Evolutionary conservation across 2,888 invertebrate species (phyloP), one percentile per base, ranked within the genome.

Genomic region (Euzetes globulus): DNA sequence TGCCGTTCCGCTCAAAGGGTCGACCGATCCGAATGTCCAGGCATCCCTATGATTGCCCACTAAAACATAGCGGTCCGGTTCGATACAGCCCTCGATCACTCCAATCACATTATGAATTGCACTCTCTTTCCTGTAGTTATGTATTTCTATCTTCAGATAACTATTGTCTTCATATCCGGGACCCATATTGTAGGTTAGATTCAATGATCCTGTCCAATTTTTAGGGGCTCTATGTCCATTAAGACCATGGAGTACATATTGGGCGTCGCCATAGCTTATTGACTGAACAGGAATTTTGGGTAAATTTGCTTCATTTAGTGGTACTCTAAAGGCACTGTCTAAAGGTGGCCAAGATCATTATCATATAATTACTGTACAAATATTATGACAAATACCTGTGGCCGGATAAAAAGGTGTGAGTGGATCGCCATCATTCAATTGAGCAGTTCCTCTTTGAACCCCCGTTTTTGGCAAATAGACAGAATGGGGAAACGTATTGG

Each of bases 11-110:
- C 84, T 84, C 47, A 83, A 82, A 0, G 85, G 85, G 77, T 85
- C 85, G 15, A 83, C 79, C 2, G 83, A 83, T 0, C 85, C 85
- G 52, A 82, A 83, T 19, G 81, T 81, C 86, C 86, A 86, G 37
- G 86, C 84, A 78, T 86, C 86, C 58, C 84, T 81, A 78, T 86
- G 86, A 79, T 86, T 86, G 13, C 85, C 85, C 2, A 86, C 76
- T 72, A 86, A 77, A 5, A 86, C 83, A 78, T 85, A 86, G 22
- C 84, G 79, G 78, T 85, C 86, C 2, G 75, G 74, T 72, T 82
- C 82, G 33, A 80, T 77, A 9, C 74, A 60, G 7, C 82, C 82
- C 4, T 77, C 76, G 52, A 81, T 78, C 60, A 79, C 78, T 3
- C 81, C 82, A 71, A 83, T 78, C 4, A 82, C 80, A 75, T 82